phyloP scores from a whole-genome alignment of 2,888 invertebrate genomes.

The Acanthopleura granulata region DNA sequence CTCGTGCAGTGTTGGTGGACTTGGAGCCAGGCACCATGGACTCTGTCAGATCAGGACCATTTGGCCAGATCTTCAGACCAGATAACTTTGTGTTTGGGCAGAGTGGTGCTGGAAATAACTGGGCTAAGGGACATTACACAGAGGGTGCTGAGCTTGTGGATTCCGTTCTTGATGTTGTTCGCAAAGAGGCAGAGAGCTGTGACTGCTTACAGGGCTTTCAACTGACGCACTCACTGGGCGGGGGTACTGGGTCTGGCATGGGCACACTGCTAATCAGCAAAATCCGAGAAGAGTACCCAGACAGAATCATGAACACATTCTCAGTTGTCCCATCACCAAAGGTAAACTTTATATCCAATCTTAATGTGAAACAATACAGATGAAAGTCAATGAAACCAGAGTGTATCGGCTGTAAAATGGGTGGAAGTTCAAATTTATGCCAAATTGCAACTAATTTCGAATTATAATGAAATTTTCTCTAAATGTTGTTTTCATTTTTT shows the following conservation, averaged over 20 bases:
- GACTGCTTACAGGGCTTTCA: conserved; percentile 68
- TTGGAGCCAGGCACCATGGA: conserved; percentile 97
- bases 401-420: no score
- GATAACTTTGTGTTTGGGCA: conserved; percentile 90
- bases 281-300: background rate
- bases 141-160: conserved; percentile 67
- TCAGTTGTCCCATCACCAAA: conserved; percentile 83
- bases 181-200: conserved; percentile 66
- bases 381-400: no score
- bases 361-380: no score
- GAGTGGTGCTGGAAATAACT: conserved; percentile 64
- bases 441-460: no score
- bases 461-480: no score
- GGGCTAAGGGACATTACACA: conserved; percentile 66
- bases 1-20: conserved; percentile 91
- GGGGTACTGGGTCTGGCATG: background rate
- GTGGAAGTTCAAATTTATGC: no score
- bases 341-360: conserved; percentile 49
- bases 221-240: conserved; percentile 53
- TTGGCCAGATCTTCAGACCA: conserved; percentile 91
- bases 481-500: background rate
- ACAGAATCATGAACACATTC: conserved; percentile 8
- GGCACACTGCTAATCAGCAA: background rate
- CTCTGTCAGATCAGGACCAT: conserved; percentile 91
- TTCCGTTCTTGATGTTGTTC: conserved; percentile 65